Percentiles rank a stretch among this genome's conserved stretches.
Conservation (phyloP, 2,888 invertebrate species). For the Monochamus alternatus region DNA sequence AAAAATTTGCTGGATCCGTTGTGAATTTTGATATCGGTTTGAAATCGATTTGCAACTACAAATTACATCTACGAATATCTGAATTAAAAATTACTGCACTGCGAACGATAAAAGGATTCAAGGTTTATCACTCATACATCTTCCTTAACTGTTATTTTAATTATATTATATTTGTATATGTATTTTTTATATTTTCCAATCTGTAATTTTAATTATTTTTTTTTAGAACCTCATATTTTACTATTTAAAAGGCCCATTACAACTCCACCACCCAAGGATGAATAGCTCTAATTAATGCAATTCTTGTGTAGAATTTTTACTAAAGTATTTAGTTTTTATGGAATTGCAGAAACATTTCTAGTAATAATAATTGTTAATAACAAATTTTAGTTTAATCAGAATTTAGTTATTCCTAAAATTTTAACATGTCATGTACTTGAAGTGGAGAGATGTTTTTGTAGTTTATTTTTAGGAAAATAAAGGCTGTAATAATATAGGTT, state of each 20-base stretch:
- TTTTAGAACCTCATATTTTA: constrained; percentile 90
- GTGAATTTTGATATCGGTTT: no score
- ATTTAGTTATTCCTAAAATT: not conserved
- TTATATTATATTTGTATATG: no score
- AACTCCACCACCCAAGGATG: constrained; percentile 65
- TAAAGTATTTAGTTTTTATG: not conserved
- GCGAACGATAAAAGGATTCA: no score
- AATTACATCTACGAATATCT: no score
- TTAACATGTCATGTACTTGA: not conserved
- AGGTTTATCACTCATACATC: no score
- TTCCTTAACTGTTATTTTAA: no score
- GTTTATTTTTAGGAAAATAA: constrained; percentile 41
- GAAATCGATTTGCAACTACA: no score
- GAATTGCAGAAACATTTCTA: not conserved
- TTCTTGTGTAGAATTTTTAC: not conserved
- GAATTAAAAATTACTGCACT: no score
- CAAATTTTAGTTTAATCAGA: not conserved
- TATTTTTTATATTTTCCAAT: no score
- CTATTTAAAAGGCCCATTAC: constrained; percentile 86
- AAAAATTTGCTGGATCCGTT: no score
- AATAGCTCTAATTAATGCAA: constrained; percentile 24
- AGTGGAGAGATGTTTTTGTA: constrained; percentile 13
- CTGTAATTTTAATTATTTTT: constrained; percentile 19
- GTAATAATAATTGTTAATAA: not conserved
- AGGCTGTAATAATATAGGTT: constrained; percentile 43